Base-by-base conservation (phyloP, 1,140 invertebrate genomes). In the Hycleus phaleratus region DNA sequence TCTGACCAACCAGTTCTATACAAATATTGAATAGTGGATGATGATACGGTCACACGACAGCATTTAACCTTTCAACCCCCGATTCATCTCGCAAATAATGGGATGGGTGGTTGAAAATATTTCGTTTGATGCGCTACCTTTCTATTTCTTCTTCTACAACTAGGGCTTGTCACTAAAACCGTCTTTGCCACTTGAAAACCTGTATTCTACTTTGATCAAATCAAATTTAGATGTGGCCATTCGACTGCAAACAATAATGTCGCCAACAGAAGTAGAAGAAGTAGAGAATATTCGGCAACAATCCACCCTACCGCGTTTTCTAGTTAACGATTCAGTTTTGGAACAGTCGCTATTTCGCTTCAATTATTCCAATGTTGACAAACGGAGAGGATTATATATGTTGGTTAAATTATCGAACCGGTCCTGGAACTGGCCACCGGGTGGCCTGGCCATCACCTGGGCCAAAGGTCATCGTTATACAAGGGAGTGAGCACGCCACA, bases 401-500 rank as follows among this genome's bases (percentile, higher is more conserved):
- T 32, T 32, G 32, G 44, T 26, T 26, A 55, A 55, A 55, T 55
- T 55, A 44, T 47, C 3, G 10, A 46, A 55, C 52, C 52, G 52
- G 52, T 55, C 44, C 3, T 18, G 38, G 42, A 38, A 46, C 24
- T n/a, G 44, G 26, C 46, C 44, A 38, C 52, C 52, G 52, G 52
- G 52, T 55, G 52, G 52, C 38, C 32, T n/a, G 32, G 26, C 39
- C 52, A 46, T 39, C 40, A 42, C 49, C 44, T 53, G 64, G 62
- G 49, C 46, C 51, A 61, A 48, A 66, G 67, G 67, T 61, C 63
- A 49, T 55, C 48, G 59, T 56, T 48, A 61, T 68, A 71, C 68
- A 70, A 64, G 66, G 70, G 70, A 71, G 70, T 72, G 70, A 72
- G 68, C 70, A 72, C 59, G 70, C 70, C 70, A 58, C 70, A 72